Percentiles rank a stretch among this genome's conserved stretches.
Conservation (phyloP, 2,797 vertebrate genomes). For the Nothura maculosa region DNA sequence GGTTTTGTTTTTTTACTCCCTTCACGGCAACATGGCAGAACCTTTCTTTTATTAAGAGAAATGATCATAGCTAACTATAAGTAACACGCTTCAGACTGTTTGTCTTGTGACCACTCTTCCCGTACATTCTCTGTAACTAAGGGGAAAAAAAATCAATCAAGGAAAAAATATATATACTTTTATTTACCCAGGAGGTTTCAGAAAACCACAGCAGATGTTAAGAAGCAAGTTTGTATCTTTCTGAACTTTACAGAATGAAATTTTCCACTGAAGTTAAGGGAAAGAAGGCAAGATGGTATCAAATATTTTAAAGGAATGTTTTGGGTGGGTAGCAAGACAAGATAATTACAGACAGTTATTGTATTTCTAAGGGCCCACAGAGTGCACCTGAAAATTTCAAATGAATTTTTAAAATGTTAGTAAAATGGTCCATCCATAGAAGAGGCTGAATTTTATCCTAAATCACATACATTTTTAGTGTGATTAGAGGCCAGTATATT, state of each 20-base stretch:
- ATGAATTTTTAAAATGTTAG: neutral
- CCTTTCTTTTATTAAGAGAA: neutral
- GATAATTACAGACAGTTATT: neutral
- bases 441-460: neutral
- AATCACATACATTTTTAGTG: neutral
- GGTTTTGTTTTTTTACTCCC: no score
- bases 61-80: neutral
- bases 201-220: constrained; percentile 18
- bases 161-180: neutral
- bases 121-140: constrained; percentile 5
- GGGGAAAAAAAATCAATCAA: neutral
- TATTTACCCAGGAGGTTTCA: constrained; percentile 16
- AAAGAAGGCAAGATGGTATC: neutral
- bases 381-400: neutral
- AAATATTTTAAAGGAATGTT: constrained; percentile 38
- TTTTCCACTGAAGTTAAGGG: constrained; percentile 67
- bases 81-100: neutral
- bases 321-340: neutral
- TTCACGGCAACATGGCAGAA: neutral
- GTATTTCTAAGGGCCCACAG: neutral
- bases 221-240: constrained; percentile 2
- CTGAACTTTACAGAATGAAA: neutral
- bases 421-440: neutral
- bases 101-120: neutral
- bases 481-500: neutral